Evolutionary conservation across 2,113 vertebrate genomes (phyloP).

Genomic region (Ginglymostoma cirratum): DNA sequence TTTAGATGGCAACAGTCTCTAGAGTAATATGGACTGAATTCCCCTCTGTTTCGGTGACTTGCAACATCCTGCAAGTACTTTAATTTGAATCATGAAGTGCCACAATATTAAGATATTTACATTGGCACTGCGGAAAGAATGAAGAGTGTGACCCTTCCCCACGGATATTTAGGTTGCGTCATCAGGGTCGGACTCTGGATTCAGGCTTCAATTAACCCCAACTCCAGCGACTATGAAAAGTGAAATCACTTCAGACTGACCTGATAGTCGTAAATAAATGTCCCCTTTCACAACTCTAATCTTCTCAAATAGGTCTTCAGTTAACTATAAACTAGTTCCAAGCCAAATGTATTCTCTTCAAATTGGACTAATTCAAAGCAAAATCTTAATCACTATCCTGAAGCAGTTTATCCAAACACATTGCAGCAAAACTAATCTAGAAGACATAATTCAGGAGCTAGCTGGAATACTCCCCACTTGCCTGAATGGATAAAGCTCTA

Average conservation of each 20-base stretch:
- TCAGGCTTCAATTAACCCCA: not conserved
- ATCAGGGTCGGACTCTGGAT: not conserved
- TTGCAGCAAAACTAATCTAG: not conserved
- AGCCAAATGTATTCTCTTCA: not conserved
- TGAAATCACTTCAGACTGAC: not conserved
- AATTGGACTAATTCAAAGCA: not conserved
- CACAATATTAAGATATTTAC: not conserved
- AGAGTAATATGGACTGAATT: not conserved
- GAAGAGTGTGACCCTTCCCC: not conserved
- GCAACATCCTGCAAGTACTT: not conserved
- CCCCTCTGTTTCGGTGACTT: not conserved
- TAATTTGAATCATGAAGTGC: not conserved
- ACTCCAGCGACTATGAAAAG: not conserved
- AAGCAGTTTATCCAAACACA: not conserved
- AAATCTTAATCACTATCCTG: not conserved
- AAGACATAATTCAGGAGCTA: too few relatives aligned
- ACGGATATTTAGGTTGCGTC: not conserved
- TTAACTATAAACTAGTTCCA: not conserved
- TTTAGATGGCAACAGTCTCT: not conserved
- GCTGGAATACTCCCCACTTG: too few relatives aligned
- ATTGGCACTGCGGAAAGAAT: not conserved
- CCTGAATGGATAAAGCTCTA: too few relatives aligned
- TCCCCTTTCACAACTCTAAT: not conserved
- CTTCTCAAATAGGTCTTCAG: not conserved
- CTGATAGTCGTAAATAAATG: not conserved